phyloP scores from a whole-genome alignment of 2,113 vertebrate species.

The Ptychochromis oligacanthus region DNA sequence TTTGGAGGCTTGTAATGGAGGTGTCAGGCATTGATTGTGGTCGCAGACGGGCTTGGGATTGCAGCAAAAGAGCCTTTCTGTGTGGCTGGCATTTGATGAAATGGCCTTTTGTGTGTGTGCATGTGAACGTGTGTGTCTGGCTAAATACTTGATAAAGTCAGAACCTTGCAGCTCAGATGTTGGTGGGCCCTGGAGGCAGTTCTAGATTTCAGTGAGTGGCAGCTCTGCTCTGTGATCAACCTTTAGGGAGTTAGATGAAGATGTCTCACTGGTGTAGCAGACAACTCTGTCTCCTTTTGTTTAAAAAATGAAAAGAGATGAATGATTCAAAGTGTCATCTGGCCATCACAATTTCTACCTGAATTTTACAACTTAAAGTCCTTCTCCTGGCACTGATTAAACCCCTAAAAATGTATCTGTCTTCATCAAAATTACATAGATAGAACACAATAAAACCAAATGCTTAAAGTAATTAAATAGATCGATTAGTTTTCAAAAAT shows the following conservation, averaged over 20 bases:
- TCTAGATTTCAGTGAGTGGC: constrained; percentile 56
- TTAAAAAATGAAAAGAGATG: not conserved
- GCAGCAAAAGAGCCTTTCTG: constrained; percentile 59
- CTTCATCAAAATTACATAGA: not conserved
- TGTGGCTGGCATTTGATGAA: constrained; percentile 65
- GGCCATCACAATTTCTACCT: not conserved
- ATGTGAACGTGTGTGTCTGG: constrained; percentile 15
- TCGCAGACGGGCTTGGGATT: constrained; percentile 35
- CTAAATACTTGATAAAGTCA: constrained; percentile 65
- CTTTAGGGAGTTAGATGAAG: constrained; percentile 52
- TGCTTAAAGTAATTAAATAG: too few relatives aligned
- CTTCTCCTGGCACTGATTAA: not conserved
- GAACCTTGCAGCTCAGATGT: constrained; percentile 32
- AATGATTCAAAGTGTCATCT: not conserved
- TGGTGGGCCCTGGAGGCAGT: constrained; percentile 33
- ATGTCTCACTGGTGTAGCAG: constrained; percentile 23
- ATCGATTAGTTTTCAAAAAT: too few relatives aligned
- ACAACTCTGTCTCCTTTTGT: constrained; percentile 23
- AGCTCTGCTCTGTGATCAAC: constrained; percentile 51
- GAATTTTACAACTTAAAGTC: not conserved
- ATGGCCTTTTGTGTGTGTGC: constrained; percentile 56
- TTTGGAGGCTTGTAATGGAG: constrained; percentile 50
- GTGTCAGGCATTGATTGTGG: constrained; percentile 67
- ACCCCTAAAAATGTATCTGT: not conserved
- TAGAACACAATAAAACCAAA: not conserved